Evolutionary conservation across 2,113 vertebrate genomes (phyloP), one percentile per base, ranked within the genome.

Genomic region (Thinocorus orbignyianus): DNA sequence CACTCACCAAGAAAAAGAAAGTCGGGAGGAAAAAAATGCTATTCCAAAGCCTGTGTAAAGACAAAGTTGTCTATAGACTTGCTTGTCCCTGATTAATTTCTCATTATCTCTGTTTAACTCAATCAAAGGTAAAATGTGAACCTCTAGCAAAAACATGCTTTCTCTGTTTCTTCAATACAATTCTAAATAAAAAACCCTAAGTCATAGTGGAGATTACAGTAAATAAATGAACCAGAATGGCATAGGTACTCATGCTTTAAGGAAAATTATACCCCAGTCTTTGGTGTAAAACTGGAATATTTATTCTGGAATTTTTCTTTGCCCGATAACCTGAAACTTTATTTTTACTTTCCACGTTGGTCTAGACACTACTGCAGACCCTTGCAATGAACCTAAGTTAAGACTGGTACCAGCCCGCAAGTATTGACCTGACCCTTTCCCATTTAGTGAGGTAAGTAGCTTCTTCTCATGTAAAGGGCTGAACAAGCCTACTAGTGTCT

Each of bases 401-500:
- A 57, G 62, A 35, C 19, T 72, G 48, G 39, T 77, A 84, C 55
- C 46, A 86, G 2, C 11, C 25, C 0, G 0, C 9, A 5, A 70
- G 48, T 70, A n/a, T 41, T 73, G 71, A 64, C 60, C 80, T 86
- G 76, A 80, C 19, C 41, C 18, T 74, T 64, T 79, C 41, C 10
- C 6, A 4, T 30, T 48, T 49, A 62, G 46, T 17, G 31, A 74
- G 62, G 61, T 35, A 35, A 90, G 87, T 39, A 85, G 24, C 79
- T 91, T 46, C 89, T 94, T 90, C 69, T 79, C 61, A 15, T 39
- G 2, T 17, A n/a, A 86, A 62, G 79, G 46, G 35, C 51, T 88
- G 71, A 94, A 87, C 85, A 95, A 95, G 51, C 52, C 77, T 86
- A 4, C 83, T 74, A 81, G 69, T 91, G 85, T 83, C 81, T 90